Evolutionary conservation across 2,113 vertebrate genomes (phyloP), one percentile per base, ranked within the genome.

Genomic region (Rhineura floridana): DNA sequence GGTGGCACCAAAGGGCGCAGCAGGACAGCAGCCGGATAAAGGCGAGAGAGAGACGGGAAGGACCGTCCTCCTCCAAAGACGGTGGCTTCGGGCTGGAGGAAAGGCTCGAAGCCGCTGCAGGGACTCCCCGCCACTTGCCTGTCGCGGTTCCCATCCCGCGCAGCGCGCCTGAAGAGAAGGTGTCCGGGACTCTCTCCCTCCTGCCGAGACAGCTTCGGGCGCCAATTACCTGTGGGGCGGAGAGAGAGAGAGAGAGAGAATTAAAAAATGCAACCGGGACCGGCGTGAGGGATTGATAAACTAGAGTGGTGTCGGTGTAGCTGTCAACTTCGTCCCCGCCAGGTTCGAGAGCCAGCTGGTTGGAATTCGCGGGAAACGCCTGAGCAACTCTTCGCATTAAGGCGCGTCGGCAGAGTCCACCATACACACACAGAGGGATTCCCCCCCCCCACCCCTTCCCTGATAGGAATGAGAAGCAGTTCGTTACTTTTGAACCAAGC

Each of bases 91-190:
- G 30, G 5, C 33, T 75, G 19, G 17, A 48, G 12, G 44, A 6
- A 6, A 2, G 5, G 3, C 42, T 39, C 3, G 59, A 19, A 46
- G 63, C 30, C n/a, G 48, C 36, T 75, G 30, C 21, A 6, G 63
- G 80, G 11, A 88, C 80, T 77, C 59, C 87, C 70, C n/a, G 59
- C 81, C 72, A 63, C 55, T 59, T 36, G 65, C 79, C 67, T n/a
- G 67, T 8, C 3, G 39, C 21, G 3, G 30, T 17, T 46, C 52
- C 52, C 28, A 33, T 36, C 12, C 23, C 39, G 17, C 8, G 48
- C 48, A 17, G 36, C 78, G 17, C 65, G 65, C 65, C 21, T 25
- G 7, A 46, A 7, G 36, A 1, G 44, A 50, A 67, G 4, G 17
- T 5, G 42, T 6, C 52, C 19, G 36, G 25, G 44, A 21, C 36